These are phyloP conservation scores for Sphaeridia pumilis DNA, from an alignment of 2,888 invertebrate species.

Conservation along the genomic window DNA sequence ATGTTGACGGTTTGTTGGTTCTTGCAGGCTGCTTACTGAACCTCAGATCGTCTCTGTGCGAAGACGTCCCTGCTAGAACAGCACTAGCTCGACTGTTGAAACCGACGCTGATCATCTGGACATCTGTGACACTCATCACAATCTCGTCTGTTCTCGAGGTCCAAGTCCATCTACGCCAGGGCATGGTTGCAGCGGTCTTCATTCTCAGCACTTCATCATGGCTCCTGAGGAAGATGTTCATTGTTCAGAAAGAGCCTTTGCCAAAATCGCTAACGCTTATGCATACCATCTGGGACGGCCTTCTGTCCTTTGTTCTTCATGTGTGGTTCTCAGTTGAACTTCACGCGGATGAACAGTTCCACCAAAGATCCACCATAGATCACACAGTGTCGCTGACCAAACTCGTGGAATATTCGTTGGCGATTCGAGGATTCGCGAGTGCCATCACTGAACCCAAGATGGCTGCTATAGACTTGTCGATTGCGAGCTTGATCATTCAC, in stretches of 20 bases:
- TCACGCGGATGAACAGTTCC: constrained; percentile 7
- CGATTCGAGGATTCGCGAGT: constrained; percentile 26
- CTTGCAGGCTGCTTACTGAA: constrained; percentile 23
- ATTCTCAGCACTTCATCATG: constrained; percentile 5
- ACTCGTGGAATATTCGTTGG: constrained; percentile 22
- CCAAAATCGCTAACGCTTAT: constrained; percentile 9
- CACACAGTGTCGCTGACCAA: constrained; percentile 20
- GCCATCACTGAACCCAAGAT: constrained; percentile 23
- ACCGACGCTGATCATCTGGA: constrained; percentile 16
- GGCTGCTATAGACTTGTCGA: constrained; percentile 22
- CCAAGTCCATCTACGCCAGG: neutral
- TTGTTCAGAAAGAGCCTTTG: constrained; percentile 3
- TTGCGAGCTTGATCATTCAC: constrained; percentile 12
- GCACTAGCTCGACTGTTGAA: constrained; percentile 23
- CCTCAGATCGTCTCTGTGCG: constrained; percentile 25
- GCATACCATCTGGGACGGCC: constrained; percentile 14
- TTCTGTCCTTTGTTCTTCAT: constrained; percentile 24
- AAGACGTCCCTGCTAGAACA: constrained; percentile 28
- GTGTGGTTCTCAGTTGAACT: constrained; percentile 26
- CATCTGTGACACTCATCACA: constrained; percentile 7
- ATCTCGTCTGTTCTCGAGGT: constrained; percentile 9
- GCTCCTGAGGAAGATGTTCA: constrained; percentile 3
- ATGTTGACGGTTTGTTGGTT: neutral
- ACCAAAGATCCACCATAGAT: constrained; percentile 1
- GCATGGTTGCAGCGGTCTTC: neutral